These are phyloP conservation scores for Elmis aenea DNA, from an alignment of 2,888 invertebrate genomes.

Conservation along the genomic window DNA sequence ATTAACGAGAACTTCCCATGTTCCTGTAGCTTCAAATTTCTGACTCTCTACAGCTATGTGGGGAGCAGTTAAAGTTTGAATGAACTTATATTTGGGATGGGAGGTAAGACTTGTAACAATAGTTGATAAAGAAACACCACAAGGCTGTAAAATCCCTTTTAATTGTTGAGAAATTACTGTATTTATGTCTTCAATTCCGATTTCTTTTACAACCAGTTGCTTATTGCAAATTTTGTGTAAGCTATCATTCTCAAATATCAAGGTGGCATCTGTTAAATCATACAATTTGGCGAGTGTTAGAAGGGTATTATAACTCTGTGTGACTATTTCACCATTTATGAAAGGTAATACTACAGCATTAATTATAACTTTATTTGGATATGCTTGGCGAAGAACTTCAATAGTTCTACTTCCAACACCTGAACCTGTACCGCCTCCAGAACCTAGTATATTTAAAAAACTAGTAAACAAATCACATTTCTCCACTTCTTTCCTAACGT, in stretches of 20 bases:
- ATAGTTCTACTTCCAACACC: conserved; percentile 49
- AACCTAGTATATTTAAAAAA: conserved; percentile 47
- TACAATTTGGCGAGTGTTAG: conserved; percentile 48
- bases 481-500: conserved; percentile 45
- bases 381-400: conserved; percentile 45
- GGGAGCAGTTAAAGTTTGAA: conserved; percentile 46
- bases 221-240: conserved; percentile 44
- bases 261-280: conserved; percentile 42
- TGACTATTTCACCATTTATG: conserved; percentile 48
- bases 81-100: conserved; percentile 48
- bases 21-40: conserved; percentile 40
- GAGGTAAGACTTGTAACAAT: conserved; percentile 43
- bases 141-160: conserved; percentile 46
- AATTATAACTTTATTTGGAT: conserved; percentile 46
- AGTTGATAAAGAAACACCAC: conserved; percentile 30
- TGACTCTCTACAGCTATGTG: conserved; percentile 33
- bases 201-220: conserved; percentile 27
- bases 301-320: conserved; percentile 51
- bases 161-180: conserved; percentile 48
- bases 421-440: conserved; percentile 53
- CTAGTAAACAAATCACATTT: conserved; percentile 44
- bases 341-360: conserved; percentile 48
- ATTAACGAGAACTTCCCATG: conserved; percentile 38
- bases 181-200: conserved; percentile 47
- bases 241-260: conserved; percentile 50